phyloP scores from a whole-genome alignment of 2,888 invertebrate species.

The Hemistola chrysoprasaria region DNA sequence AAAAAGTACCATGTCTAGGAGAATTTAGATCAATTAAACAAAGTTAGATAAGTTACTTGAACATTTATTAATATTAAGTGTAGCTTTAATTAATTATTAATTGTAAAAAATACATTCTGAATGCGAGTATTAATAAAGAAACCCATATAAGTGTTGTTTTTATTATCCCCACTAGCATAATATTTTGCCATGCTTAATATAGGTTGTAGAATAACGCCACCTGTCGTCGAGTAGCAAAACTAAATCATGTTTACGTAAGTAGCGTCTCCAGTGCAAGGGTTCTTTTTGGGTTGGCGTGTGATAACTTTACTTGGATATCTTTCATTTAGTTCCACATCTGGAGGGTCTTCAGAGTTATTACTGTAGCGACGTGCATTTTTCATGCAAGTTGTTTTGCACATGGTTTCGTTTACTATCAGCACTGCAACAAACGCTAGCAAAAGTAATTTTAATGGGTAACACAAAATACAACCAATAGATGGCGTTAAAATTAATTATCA shows the following conservation, averaged over 20 bases:
- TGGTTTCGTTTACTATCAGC: conserved; percentile 59
- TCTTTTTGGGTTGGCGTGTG: conserved; percentile 25
- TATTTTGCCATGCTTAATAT: neutral
- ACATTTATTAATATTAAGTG: conserved; percentile 58
- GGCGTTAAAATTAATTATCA: neutral
- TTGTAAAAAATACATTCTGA: conserved; percentile 29
- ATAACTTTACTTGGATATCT: conserved; percentile 33
- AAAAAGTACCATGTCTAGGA: neutral
- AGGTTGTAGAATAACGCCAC: conserved; percentile 28
- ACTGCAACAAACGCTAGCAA: too few species aligned
- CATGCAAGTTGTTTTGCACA: conserved; percentile 57
- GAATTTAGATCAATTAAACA: conserved; percentile 10
- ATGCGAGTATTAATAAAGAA: conserved; percentile 24
- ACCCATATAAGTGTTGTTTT: conserved; percentile 30
- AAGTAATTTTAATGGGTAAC: too few species aligned
- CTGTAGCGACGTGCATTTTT: conserved; percentile 40
- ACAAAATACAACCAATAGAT: neutral
- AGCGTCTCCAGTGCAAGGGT: conserved; percentile 27
- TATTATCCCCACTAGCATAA: conserved; percentile 18
- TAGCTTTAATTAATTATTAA: conserved; percentile 69
- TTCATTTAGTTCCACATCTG: conserved; percentile 53
- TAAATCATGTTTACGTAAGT: conserved; percentile 6
- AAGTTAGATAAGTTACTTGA: conserved; percentile 19
- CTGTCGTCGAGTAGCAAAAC: conserved; percentile 29
- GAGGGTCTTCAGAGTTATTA: conserved; percentile 27